phyloP scores from a whole-genome alignment of 2,113 vertebrate species.

The Mus musculus region DNA sequence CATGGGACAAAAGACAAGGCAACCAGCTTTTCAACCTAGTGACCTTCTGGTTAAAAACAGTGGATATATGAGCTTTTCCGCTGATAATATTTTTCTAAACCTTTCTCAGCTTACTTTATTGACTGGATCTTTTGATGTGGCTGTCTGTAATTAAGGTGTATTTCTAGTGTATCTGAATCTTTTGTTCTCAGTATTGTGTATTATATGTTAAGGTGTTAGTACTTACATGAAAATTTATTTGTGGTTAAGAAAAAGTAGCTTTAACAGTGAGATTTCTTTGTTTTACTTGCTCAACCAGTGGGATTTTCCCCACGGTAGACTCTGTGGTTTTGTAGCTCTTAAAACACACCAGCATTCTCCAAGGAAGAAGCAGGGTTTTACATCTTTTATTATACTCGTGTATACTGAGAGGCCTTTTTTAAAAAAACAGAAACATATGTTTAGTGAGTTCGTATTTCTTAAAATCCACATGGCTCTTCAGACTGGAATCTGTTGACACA shows the following conservation, averaged over 20 bases:
- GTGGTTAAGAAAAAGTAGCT: constrained; percentile 54
- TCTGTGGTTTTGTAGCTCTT: constrained; percentile 70
- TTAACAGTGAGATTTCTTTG: constrained; percentile 45
- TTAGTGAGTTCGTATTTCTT: constrained; percentile 74
- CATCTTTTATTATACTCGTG: constrained; percentile 58
- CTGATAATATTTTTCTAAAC: constrained; percentile 50
- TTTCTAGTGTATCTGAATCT: constrained; percentile 46
- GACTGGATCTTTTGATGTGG: constrained; percentile 57
- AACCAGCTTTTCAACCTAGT: constrained; percentile 42
- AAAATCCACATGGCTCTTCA: constrained; percentile 77
- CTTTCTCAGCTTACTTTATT: constrained; percentile 50
- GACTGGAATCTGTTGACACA: constrained; percentile 85
- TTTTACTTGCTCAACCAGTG: constrained; percentile 56
- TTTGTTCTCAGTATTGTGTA: constrained; percentile 55
- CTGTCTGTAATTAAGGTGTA: constrained; percentile 43
- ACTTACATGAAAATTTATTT: constrained; percentile 52
- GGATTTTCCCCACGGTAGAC: neutral
- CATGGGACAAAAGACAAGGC: constrained; percentile 31
- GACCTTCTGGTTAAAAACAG: constrained; percentile 60
- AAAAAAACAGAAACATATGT: constrained; percentile 65
- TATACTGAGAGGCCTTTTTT: constrained; percentile 63
- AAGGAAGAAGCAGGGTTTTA: constrained; percentile 56
- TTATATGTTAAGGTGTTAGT: constrained; percentile 39
- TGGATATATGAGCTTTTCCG: neutral
- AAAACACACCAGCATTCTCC: constrained; percentile 58